These are phyloP conservation scores for Myripristis jacobus DNA, from an alignment of 2,797 vertebrate genomes.

Conservation along the genomic window DNA sequence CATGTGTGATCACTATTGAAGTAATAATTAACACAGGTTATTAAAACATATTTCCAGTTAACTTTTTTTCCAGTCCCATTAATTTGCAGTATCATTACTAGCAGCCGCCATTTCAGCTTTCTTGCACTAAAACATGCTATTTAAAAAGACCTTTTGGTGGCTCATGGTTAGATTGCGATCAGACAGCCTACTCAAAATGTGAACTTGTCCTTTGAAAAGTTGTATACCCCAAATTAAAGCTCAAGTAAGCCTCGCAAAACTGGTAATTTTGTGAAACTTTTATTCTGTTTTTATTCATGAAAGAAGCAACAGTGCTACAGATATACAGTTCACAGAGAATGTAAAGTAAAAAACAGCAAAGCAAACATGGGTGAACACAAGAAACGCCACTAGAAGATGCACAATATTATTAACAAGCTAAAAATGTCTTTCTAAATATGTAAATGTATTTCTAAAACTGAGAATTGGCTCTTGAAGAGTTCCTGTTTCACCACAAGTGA, in stretches of 20 bases:
- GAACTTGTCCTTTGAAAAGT: neutral
- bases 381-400: constrained; percentile 28
- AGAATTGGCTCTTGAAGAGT: constrained; percentile 13
- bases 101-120: no score
- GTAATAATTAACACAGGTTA: no score
- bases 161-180: no score
- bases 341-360: constrained; percentile 71
- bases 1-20: no score
- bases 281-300: constrained; percentile 67
- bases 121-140: neutral
- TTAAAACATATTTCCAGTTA: neutral
- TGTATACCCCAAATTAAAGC: constrained; percentile 19
- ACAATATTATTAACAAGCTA: constrained; percentile 40
- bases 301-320: constrained; percentile 65
- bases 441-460: constrained; percentile 22
- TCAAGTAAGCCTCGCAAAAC: constrained; percentile 27
- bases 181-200: neutral
- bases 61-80: neutral
- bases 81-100: neutral
- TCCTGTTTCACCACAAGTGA: constrained; percentile 33
- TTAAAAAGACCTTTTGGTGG: neutral
- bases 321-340: constrained; percentile 61
- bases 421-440: constrained; percentile 23
- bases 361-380: constrained; percentile 24
- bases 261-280: constrained; percentile 61